phyloP scores from a whole-genome alignment of 2,888 invertebrate species.

The Dryococelus australis region DNA sequence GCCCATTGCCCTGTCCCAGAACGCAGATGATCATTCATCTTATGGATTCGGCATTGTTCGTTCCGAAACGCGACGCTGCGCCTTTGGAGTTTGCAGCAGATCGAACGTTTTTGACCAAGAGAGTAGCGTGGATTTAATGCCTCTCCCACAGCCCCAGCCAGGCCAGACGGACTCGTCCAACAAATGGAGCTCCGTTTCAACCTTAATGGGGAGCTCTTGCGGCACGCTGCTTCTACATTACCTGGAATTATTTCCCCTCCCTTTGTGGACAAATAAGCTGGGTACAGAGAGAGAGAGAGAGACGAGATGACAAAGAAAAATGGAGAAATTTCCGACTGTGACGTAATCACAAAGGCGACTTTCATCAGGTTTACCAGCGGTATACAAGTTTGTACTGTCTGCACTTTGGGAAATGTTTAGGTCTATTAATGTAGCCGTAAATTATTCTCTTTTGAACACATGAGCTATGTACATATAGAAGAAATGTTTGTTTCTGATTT shows the following conservation, averaged over 20 bases:
- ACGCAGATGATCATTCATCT: too few relatives aligned
- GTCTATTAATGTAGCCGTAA: neutral
- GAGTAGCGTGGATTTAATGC: too few relatives aligned
- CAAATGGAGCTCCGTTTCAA: neutral
- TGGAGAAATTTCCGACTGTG: neutral
- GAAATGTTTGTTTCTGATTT: neutral
- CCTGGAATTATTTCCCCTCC: neutral
- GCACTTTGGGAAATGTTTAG: neutral
- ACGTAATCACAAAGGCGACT: neutral
- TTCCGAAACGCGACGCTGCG: too few relatives aligned
- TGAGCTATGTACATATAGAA: neutral
- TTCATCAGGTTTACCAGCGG: neutral
- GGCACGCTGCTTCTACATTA: neutral
- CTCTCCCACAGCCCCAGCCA: neutral
- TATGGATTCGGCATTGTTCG: too few relatives aligned
- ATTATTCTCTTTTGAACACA: neutral
- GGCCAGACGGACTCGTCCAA: neutral
- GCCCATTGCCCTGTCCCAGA: too few relatives aligned
- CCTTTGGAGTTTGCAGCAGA: too few relatives aligned
- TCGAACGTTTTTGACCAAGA: too few relatives aligned
- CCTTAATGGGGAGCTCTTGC: neutral
- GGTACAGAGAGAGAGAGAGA: neutral
- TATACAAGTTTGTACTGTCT: neutral
- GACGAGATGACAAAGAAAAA: neutral
- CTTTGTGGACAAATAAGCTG: neutral